phyloP scores from a whole-genome alignment of 2,113 vertebrate genomes.

The Eurypyga helias region DNA sequence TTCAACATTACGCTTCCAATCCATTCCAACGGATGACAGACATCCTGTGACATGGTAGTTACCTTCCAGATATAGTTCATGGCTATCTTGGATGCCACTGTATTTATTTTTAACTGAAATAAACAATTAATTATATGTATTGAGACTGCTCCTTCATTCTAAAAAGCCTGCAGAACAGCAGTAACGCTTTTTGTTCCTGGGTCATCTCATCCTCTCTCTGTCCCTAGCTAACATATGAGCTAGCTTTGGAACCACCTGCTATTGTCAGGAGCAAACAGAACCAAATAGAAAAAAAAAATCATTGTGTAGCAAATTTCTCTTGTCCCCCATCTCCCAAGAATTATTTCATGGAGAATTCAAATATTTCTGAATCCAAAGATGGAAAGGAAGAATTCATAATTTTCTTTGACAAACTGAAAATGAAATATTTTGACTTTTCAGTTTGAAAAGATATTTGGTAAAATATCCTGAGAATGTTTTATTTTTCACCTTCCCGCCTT shows the following conservation, averaged over 20 bases:
- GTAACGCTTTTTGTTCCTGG: not conserved
- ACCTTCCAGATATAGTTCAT: not conserved
- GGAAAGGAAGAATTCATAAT: not conserved
- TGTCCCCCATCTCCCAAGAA: not conserved
- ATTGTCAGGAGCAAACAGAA: not conserved
- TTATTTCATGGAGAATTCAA: not conserved
- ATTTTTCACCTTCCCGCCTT: not conserved
- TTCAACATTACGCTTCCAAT: not conserved
- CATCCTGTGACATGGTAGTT: not conserved
- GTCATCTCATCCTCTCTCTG: not conserved
- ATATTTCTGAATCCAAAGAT: not conserved
- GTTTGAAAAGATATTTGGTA: not conserved
- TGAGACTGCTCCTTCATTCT: not conserved
- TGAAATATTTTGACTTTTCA: not conserved
- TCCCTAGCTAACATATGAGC: not conserved
- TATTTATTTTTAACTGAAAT: not conserved
- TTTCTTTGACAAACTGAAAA: not conserved
- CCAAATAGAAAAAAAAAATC: not conserved
- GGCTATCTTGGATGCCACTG: not conserved
- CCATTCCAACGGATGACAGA: not conserved
- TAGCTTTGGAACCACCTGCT: not conserved
- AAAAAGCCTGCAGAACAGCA: not conserved
- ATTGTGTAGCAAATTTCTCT: not conserved
- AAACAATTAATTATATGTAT: not conserved
- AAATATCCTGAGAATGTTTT: not conserved